These are phyloP conservation scores for Fringilla coelebs DNA, from an alignment of 2,797 vertebrate species.

Conservation along the genomic window DNA sequence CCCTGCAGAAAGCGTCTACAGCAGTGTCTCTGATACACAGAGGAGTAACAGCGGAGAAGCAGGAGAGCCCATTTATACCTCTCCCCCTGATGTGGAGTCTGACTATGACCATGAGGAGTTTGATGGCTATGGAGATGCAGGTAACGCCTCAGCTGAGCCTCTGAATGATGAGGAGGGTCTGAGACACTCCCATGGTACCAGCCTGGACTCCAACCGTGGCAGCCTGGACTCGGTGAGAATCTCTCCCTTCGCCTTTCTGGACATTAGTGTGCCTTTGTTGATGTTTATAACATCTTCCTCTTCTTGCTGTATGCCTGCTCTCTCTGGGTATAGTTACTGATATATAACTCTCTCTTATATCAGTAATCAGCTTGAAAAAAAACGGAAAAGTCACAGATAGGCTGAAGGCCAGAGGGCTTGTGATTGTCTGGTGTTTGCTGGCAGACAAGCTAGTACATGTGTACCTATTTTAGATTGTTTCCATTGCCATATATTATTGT, in stretches of 20 bases:
- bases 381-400: not conserved
- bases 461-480: not conserved
- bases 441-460: not conserved
- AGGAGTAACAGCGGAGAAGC: conserved; percentile 45
- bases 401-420: not conserved
- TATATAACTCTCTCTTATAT: not conserved
- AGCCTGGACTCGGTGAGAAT: conserved; percentile 89
- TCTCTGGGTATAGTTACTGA: not conserved
- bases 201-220: conserved; percentile 86
- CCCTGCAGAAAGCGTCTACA: conserved; percentile 69
- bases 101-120: conserved; percentile 92
- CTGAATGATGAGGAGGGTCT: conserved; percentile 82
- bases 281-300: not conserved
- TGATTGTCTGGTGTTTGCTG: not conserved
- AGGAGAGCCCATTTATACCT: conserved; percentile 70
- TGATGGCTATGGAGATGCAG: conserved; percentile 82
- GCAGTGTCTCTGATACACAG: conserved; percentile 62
- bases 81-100: conserved; percentile 81
- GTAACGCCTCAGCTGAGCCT: conserved; percentile 81
- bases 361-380: not conserved
- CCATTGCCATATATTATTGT: not conserved
- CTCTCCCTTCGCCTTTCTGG: not conserved
- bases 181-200: conserved; percentile 83
- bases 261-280: not conserved
- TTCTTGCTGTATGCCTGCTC: not conserved